Evolutionary conservation across 2,888 invertebrate species (phyloP).

Genomic region (Limnephilus lunatus): DNA sequence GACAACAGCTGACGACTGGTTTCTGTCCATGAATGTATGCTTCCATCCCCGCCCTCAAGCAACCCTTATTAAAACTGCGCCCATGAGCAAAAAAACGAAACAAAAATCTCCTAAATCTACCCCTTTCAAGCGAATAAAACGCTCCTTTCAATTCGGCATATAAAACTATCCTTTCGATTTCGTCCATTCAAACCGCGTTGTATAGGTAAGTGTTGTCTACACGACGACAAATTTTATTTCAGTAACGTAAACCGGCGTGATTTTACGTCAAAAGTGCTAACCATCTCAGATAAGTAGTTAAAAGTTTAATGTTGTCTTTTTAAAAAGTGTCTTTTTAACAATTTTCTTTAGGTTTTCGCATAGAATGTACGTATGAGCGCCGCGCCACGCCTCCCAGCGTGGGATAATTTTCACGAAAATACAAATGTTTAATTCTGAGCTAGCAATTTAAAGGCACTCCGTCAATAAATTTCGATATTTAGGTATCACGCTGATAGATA

Average conservation of each 20-base stretch:
- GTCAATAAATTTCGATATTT: background rate
- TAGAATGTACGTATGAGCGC: background rate
- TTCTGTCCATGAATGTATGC: conserved; percentile 12
- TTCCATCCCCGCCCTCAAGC: background rate
- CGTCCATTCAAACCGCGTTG: background rate
- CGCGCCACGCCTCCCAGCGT: conserved; percentile 23
- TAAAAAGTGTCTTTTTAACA: background rate
- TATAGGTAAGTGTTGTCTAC: background rate
- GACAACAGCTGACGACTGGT: conserved; percentile 55
- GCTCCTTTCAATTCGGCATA: background rate
- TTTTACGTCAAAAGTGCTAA: background rate
- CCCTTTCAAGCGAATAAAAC: background rate
- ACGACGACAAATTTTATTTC: background rate
- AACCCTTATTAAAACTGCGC: background rate
- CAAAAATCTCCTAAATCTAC: background rate
- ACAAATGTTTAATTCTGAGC: background rate
- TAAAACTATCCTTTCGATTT: background rate
- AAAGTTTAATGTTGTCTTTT: background rate
- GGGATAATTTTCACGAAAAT: conserved; percentile 7
- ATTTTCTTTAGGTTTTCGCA: background rate
- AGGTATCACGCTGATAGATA: background rate
- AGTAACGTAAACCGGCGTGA: background rate
- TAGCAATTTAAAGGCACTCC: background rate
- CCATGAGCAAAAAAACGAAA: background rate
- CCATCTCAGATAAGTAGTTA: background rate